These are phyloP conservation scores for Amblyopsis hoosieri DNA, from an alignment of 2,797 vertebrate species.

Conservation along the genomic window DNA sequence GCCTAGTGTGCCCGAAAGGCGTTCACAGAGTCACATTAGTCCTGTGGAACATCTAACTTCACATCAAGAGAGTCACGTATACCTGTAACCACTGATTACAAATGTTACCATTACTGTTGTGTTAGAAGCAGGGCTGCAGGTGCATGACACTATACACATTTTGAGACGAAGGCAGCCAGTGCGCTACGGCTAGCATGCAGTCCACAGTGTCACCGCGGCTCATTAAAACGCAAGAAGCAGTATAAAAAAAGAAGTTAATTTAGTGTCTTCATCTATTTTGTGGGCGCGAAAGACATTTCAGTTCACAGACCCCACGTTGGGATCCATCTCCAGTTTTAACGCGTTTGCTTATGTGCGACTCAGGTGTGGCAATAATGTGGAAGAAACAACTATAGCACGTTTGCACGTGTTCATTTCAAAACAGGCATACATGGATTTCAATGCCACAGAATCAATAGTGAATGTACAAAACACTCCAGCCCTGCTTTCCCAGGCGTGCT, in stretches of 20 bases:
- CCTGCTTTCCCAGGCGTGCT: constrained; percentile 21
- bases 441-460: constrained; percentile 57
- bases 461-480: constrained; percentile 33
- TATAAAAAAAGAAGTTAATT: constrained; percentile 49
- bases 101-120: constrained; percentile 40
- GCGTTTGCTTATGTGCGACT: constrained; percentile 22
- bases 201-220: constrained; percentile 35
- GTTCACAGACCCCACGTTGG: constrained; percentile 33
- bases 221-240: constrained; percentile 49
- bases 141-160: constrained; percentile 37
- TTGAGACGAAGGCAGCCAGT: neutral
- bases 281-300: constrained; percentile 23
- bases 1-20: constrained; percentile 59
- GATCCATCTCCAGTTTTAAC: constrained; percentile 20
- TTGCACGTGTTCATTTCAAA: constrained; percentile 45
- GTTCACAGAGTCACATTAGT: constrained; percentile 61
- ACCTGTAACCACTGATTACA: constrained; percentile 67
- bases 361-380: constrained; percentile 20
- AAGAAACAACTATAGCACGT: constrained; percentile 33
- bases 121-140: constrained; percentile 43
- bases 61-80: constrained; percentile 58
- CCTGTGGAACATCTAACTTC: constrained; percentile 57
- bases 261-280: constrained; percentile 38
- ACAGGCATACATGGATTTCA: constrained; percentile 45
- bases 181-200: constrained; percentile 9